Evolutionary conservation across 2,113 vertebrate species (phyloP).

Genomic region (Scytalopus superciliaris): DNA sequence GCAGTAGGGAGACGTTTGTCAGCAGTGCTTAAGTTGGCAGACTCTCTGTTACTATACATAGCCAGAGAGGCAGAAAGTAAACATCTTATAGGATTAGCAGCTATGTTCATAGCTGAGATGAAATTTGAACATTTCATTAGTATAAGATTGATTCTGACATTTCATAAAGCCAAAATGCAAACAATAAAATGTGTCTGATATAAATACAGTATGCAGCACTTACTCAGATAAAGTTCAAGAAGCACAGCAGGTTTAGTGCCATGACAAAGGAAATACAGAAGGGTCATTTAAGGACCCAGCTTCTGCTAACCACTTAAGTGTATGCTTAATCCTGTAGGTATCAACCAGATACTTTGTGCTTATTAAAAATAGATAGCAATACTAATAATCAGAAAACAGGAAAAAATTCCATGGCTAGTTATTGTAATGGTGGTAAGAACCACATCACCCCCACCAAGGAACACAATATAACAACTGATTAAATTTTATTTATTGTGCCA

Average conservation of each 20-base stretch:
- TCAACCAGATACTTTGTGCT: not conserved
- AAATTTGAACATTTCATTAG: slow-evolving; percentile 70
- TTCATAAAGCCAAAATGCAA: slow-evolving; percentile 68
- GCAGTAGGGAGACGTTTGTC: slow-evolving; percentile 25
- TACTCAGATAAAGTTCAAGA: slow-evolving; percentile 66
- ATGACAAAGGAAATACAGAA: slow-evolving; percentile 45
- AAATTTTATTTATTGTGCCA: not conserved
- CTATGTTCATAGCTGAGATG: slow-evolving; percentile 56
- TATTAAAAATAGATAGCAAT: not conserved
- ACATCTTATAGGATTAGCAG: slow-evolving; percentile 61
- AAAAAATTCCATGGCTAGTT: not conserved
- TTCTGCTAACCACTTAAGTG: not conserved
- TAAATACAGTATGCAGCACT: slow-evolving; percentile 48
- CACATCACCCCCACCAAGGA: not conserved
- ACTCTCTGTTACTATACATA: slow-evolving; percentile 61
- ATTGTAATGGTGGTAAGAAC: not conserved
- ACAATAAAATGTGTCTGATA: slow-evolving; percentile 56
- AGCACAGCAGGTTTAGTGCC: slow-evolving; percentile 24
- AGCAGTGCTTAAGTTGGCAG: slow-evolving; percentile 57
- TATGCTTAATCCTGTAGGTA: not conserved
- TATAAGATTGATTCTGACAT: slow-evolving; percentile 68
- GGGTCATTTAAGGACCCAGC: slow-evolving; percentile 45
- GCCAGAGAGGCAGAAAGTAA: slow-evolving; percentile 53
- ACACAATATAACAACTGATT: not conserved
- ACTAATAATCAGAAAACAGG: not conserved